Evolutionary conservation across 2,797 vertebrate species (phyloP).

Genomic region (Helicolenus hilgendorfi): DNA sequence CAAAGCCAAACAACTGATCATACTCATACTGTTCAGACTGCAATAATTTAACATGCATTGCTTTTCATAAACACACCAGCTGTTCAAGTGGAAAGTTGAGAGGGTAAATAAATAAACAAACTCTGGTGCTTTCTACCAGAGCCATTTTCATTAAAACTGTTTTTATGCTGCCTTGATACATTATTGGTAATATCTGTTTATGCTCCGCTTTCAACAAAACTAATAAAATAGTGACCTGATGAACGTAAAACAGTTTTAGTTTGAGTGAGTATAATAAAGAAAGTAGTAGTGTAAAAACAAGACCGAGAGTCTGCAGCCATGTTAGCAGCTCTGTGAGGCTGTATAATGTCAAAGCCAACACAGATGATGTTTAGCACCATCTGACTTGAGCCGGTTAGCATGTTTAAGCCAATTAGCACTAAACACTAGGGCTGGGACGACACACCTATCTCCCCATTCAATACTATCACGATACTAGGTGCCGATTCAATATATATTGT

Average conservation of each 20-base stretch:
- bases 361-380: background rate
- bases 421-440: too few species aligned
- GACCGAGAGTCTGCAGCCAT: background rate
- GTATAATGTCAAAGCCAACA: background rate
- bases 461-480: too few species aligned
- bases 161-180: background rate
- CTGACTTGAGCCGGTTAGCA: background rate
- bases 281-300: background rate
- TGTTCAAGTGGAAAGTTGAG: background rate
- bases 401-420: background rate
- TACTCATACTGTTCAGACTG: background rate
- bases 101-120: background rate
- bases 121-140: background rate
- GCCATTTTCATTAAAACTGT: background rate
- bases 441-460: too few species aligned
- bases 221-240: background rate
- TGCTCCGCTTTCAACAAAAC: background rate
- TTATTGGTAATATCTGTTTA: background rate
- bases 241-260: background rate
- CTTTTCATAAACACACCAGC: background rate
- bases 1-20: too few species aligned
- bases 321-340: background rate
- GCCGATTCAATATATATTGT: too few species aligned
- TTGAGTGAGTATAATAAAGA: background rate
- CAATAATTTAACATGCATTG: constrained; percentile 11